Evolutionary conservation across 2,888 invertebrate species (phyloP).

Genomic region (Plusia festucae): DNA sequence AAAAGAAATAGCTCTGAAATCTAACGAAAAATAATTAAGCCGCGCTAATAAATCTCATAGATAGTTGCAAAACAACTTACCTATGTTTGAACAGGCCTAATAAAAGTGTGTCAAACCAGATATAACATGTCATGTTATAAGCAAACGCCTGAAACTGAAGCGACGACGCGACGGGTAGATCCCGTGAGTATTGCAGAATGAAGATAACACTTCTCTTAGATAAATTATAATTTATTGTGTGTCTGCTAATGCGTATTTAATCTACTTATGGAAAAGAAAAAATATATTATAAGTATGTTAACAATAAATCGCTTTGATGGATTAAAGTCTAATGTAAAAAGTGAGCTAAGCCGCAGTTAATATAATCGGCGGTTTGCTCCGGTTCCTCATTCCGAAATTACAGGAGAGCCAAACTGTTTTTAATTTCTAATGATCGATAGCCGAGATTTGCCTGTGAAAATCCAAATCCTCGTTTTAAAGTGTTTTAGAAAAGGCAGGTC

Average conservation of each 20-base stretch:
- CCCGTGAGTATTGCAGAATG: conserved; percentile 4
- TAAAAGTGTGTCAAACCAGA: conserved; percentile 53
- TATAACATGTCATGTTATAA: conserved; percentile 62
- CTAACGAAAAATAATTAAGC: no score
- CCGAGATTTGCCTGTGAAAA: no score
- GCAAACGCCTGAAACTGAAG: conserved; percentile 31
- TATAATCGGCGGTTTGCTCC: neutral
- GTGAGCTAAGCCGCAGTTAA: neutral
- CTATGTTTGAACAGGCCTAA: conserved; percentile 50
- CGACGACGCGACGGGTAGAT: neutral
- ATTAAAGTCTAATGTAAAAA: neutral
- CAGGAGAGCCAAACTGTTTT: neutral
- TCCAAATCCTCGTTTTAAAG: neutral
- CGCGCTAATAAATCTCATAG: conserved; percentile 26
- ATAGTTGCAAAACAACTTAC: conserved; percentile 29
- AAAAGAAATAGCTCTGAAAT: neutral
- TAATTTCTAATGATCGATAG: no score
- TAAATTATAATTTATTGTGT: neutral
- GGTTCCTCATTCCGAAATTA: neutral
- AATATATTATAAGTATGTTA: neutral
- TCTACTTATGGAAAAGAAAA: no score
- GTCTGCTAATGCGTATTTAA: neutral
- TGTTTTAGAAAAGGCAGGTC: neutral
- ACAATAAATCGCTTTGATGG: neutral
- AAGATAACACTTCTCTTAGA: neutral